Base-by-base conservation (phyloP, 2,113 vertebrate species). In the Chaetodon trifascialis region DNA sequence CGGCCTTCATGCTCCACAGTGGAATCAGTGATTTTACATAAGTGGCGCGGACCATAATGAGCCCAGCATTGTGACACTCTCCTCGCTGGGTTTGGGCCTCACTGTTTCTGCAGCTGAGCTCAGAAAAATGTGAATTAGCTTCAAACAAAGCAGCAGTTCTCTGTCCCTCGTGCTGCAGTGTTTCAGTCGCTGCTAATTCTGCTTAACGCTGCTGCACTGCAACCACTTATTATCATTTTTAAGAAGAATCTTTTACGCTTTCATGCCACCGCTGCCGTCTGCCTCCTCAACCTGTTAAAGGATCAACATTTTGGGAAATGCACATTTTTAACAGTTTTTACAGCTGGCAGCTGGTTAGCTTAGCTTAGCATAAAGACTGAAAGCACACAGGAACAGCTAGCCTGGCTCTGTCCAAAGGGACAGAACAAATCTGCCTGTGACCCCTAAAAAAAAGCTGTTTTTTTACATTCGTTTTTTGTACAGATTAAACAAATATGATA, bases 41-140 rank as follows among this genome's bases (percentile, higher is more conserved):
- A n/a, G 63, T 17, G 2, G 21, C 11, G 19, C 36, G n/a, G 60
- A 75, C 4, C 16, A 25, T 71, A 49, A 80, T 47, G 21, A 62
- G 21, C 25, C 49, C 5, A 5, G 51, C 25, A 54, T 65, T 58
- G n/a, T 59, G 60, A 56, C 69, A n/a, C 78, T 51, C 21, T 49
- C 15, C 52, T 59, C 0, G 15, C 56, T 47, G 17, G 12, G 62
- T 38, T 6, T 54, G 17, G 30, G 52, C 60, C 60, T 51, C n/a
- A 36, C 44, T 54, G 30, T 14, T 51, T 4, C 44, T 23, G 11
- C 44, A 64, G 23, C 5, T 60, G 52, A 77, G 63, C 65, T 62
- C 42, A 51, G 44, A 73, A 62, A 62, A 64, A 79, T 63, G 67
- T 63, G 56, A 70, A 60, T 73, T 67, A 68, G 76, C 63, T 68